A percentile compares a stretch with the other conserved stretches of the same genome.
Evolutionary conservation across 2,113 vertebrate genomes (phyloP).

Genomic region (Diadophis punctatus): DNA sequence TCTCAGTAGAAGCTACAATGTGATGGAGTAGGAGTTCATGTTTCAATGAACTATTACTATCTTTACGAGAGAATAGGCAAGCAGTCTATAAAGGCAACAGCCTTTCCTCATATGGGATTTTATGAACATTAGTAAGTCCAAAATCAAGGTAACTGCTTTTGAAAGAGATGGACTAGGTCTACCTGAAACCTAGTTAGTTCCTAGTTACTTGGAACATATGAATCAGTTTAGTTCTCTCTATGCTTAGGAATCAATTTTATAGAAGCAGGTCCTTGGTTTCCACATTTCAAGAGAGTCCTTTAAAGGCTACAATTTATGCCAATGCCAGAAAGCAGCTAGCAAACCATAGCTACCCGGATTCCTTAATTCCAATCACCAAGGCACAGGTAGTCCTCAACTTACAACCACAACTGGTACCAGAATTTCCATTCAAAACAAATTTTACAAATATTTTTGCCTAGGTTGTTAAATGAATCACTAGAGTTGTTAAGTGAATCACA

Average conservation of each 20-base stretch:
- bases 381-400: neutral
- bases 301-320: neutral
- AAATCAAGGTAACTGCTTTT: neutral
- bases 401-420: too few species aligned
- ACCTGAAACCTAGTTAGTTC: neutral
- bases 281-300: neutral
- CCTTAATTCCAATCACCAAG: neutral
- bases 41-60: neutral
- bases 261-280: neutral
- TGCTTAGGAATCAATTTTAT: neutral
- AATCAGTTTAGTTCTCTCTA: neutral
- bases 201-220: neutral
- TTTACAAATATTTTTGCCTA: neutral
- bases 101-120: neutral
- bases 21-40: neutral
- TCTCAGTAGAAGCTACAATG: too few species aligned
- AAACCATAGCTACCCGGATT: neutral
- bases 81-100: neutral
- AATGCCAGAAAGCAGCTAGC: neutral
- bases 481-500: neutral
- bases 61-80: neutral
- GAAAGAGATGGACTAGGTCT: neutral
- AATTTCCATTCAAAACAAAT: too few species aligned
- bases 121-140: neutral
- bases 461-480: neutral